phyloP scores from a whole-genome alignment of 2,888 invertebrate species.

The Melanostoma scalare region DNA sequence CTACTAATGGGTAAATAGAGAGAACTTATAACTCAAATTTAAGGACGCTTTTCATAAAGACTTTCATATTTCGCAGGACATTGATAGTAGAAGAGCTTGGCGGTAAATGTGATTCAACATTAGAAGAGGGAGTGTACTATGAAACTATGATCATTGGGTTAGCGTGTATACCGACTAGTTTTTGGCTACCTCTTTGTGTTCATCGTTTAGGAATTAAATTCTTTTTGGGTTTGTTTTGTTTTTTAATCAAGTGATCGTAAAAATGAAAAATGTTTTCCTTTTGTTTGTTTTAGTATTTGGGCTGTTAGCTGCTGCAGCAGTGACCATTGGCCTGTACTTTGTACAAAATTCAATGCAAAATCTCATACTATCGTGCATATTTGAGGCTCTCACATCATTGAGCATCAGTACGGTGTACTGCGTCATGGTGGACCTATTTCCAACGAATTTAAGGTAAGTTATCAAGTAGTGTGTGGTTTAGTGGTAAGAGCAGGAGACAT shows the following conservation, averaged over 20 bases:
- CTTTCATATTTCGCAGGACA: constrained; percentile 28
- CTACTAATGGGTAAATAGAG: constrained; percentile 76
- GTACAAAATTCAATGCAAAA: constrained; percentile 88
- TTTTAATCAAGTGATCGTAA: constrained; percentile 31
- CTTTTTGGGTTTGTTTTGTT: constrained; percentile 86
- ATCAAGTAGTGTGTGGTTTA: not conserved
- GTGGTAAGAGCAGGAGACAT: no score
- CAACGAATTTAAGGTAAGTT: constrained; percentile 89
- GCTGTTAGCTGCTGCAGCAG: constrained; percentile 87
- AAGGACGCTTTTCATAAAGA: not conserved
- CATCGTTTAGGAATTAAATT: constrained; percentile 91
- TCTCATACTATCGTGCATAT: constrained; percentile 89
- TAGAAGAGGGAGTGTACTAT: constrained; percentile 87
- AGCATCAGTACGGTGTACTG: constrained; percentile 91
- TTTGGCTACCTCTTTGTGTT: constrained; percentile 90
- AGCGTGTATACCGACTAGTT: constrained; percentile 90
- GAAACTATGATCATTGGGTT: constrained; percentile 91
- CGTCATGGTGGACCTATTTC: constrained; percentile 91
- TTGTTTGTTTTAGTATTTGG: constrained; percentile 86
- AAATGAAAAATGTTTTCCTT: constrained; percentile 78
- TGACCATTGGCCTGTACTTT: constrained; percentile 89
- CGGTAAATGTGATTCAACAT: constrained; percentile 84
- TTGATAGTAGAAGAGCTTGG: constrained; percentile 22
- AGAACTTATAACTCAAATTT: not conserved
- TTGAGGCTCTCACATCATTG: constrained; percentile 90